A percentile compares a stretch with the other conserved stretches of the same genome.
phyloP scores from a whole-genome alignment of 2,888 invertebrate species.

The Platycheirus rosarum region DNA sequence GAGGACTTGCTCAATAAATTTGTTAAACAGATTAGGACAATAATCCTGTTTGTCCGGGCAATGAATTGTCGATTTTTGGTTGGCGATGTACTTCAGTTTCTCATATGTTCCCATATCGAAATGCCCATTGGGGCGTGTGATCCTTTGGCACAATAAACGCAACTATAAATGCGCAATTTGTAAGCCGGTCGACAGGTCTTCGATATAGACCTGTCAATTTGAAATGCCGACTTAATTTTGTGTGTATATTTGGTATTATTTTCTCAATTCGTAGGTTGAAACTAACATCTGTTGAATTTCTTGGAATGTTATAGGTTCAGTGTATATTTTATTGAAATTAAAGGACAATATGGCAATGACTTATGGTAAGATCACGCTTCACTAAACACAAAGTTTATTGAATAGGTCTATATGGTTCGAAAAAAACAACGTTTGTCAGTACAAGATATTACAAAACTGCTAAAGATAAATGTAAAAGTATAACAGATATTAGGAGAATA shows the following conservation, averaged over 20 bases:
- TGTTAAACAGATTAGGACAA: constrained; percentile 71
- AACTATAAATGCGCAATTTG: constrained; percentile 49
- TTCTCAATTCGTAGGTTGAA: constrained; percentile 18
- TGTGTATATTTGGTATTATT: constrained; percentile 53
- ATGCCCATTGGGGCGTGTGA: constrained; percentile 61
- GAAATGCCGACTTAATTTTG: constrained; percentile 51
- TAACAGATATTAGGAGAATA: too few species aligned
- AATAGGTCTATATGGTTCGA: too few species aligned
- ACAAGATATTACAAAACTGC: too few species aligned
- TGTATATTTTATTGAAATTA: neutral
- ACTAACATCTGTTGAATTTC: constrained; percentile 41
- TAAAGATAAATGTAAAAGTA: too few species aligned
- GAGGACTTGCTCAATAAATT: constrained; percentile 72
- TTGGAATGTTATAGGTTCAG: too few species aligned
- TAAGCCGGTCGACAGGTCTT: constrained; percentile 60
- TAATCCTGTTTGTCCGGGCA: constrained; percentile 65
- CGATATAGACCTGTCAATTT: constrained; percentile 67
- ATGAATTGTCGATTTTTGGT: constrained; percentile 72
- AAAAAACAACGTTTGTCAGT: too few species aligned
- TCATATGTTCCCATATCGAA: constrained; percentile 70
- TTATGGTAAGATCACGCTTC: neutral
- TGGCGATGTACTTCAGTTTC: constrained; percentile 45
- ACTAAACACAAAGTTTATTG: too few species aligned
- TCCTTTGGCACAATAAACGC: constrained; percentile 65
- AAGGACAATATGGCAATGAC: constrained; percentile 4